phyloP scores from a whole-genome alignment of 2,113 vertebrate species.

The Brevimyrus niger region DNA sequence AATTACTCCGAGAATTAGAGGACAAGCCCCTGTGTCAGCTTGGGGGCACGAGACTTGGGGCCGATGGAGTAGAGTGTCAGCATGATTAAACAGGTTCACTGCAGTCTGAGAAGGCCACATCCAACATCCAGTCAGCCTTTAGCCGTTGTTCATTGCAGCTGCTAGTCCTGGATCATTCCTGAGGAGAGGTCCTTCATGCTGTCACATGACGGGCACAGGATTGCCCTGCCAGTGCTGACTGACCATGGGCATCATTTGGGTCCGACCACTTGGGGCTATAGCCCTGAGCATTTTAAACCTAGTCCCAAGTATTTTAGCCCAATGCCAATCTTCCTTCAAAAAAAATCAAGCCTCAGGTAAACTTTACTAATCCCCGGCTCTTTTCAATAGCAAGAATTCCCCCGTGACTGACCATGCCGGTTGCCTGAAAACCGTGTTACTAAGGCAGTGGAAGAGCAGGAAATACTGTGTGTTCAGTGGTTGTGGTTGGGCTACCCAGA shows the following conservation, averaged over 20 bases:
- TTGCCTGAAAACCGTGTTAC: neutral
- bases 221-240: neutral
- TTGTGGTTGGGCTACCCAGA: neutral
- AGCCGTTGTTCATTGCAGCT: neutral
- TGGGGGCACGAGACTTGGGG: neutral
- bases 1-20: neutral
- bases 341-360: no score
- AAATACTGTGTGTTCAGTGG: neutral
- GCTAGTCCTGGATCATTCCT: neutral
- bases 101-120: neutral
- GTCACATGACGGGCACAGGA: neutral
- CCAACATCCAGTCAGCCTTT: neutral
- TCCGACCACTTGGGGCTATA: no score
- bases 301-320: no score
- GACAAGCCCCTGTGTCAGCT: neutral
- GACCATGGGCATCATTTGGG: no score
- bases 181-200: neutral
- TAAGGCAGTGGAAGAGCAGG: neutral
- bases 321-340: no score
- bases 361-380: no score
- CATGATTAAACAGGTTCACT: neutral
- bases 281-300: no score
- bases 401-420: neutral
- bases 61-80: neutral
- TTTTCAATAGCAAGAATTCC: no score